phyloP scores from a whole-genome alignment of 2,888 invertebrate species.

The Neoscelio sp. region DNA sequence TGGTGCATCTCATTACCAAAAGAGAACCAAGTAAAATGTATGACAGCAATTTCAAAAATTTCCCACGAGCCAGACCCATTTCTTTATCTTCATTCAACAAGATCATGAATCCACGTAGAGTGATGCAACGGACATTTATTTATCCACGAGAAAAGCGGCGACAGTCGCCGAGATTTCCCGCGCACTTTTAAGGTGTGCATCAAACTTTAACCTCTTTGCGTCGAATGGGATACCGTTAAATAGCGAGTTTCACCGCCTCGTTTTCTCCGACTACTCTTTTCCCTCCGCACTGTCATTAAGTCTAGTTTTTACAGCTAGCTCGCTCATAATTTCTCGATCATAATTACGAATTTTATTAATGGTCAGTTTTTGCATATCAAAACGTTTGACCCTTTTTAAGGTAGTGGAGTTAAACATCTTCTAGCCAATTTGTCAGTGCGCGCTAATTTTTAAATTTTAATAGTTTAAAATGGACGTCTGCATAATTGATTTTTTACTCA shows the following conservation, averaged over 20 bases:
- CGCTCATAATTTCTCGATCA: constrained; percentile 39
- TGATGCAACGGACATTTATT: constrained; percentile 50
- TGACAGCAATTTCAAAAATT: neutral
- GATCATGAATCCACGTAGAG: constrained; percentile 34
- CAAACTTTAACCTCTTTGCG: constrained; percentile 61
- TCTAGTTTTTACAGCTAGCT: constrained; percentile 43
- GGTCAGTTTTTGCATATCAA: constrained; percentile 16
- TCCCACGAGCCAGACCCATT: constrained; percentile 17
- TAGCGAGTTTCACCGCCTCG: constrained; percentile 65
- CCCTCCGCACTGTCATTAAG: constrained; percentile 46
- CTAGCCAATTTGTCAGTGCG: too few relatives aligned
- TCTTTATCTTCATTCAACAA: constrained; percentile 15
- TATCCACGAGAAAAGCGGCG: constrained; percentile 49
- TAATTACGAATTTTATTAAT: constrained; percentile 42
- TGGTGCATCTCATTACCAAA: constrained; percentile 20
- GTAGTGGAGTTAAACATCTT: too few relatives aligned
- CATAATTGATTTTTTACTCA: too few relatives aligned
- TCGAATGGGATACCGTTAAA: constrained; percentile 64
- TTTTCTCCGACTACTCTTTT: constrained; percentile 63
- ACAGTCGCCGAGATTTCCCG: constrained; percentile 51
- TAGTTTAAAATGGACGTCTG: too few relatives aligned
- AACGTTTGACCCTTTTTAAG: neutral
- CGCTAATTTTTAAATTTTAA: too few relatives aligned
- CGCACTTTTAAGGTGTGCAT: constrained; percentile 55
- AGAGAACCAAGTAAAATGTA: constrained; percentile 14